Evolutionary conservation across 2,888 invertebrate species (phyloP), one percentile per base, ranked within the genome.

Genomic region (Ashinkailepas kermadecensis): DNA sequence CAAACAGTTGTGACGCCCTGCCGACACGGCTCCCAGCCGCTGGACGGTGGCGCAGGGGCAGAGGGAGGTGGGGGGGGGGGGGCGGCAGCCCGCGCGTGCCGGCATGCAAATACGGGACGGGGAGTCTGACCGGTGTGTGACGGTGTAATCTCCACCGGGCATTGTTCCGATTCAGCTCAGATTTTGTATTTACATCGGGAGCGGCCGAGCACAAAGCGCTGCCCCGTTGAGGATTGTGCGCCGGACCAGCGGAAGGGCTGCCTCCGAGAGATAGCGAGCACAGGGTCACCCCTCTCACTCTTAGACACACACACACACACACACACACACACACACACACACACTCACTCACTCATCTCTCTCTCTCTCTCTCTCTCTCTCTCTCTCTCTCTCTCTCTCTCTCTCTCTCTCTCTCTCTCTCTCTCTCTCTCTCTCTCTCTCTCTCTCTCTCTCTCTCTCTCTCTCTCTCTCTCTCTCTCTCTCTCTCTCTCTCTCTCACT

Each of bases 111-210:
- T 74, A 56, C 56, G 10, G 74, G 70, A 12, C 74, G 54, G 74
- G 74, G 74, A 56, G 74, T 10, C 74, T 1, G 70, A 3, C 39
- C 56, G 74, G 15, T 56, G 74, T 56, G 74, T 74, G 74, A 74
- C 54, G 23, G 54, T 74, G 74, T 56, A 74, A 74, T 74, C 74
- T 74, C 21, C 74, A 74, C 74, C 56, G 21, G 56, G 74, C 56
- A 74, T 74, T 74, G 74, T 74, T 74, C 39, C 56, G 74, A 74
- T 74, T 74, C 74, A 74, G 74, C 54, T 21, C 21, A 3, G 74
- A 56, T 21, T 56, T 74, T 21, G 74, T 74, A 74, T 74, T 74
- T 74, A 74, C 74, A 56, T 74, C 54, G 21, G 74, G 18, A 11
- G 23, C 74, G 74, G 21, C 56, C 74, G 74, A 10, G 74, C 18